Percentiles rank a stretch among this genome's conserved stretches.
phyloP scores from a whole-genome alignment of 1,140 invertebrate genomes.

The Drosophila ironensis region DNA sequence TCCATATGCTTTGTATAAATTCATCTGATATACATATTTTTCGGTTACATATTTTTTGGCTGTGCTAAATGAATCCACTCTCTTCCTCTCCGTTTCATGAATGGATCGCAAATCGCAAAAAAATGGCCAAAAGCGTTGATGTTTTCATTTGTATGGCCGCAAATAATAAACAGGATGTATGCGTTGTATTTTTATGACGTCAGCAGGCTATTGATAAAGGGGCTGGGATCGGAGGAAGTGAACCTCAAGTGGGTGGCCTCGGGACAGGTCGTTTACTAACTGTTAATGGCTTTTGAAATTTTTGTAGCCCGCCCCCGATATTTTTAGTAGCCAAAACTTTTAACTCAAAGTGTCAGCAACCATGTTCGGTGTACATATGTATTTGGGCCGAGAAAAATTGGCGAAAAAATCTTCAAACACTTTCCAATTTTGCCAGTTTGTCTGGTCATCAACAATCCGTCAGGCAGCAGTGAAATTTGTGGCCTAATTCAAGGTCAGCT shows the following conservation, averaged over 20 bases:
- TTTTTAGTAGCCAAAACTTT: conserved; percentile 5
- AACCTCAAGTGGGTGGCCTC: conserved; percentile 10
- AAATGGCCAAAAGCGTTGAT: conserved; percentile 9
- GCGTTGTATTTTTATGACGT: conserved; percentile 32
- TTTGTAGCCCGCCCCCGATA: background rate
- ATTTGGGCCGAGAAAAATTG: background rate
- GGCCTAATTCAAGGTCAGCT: conserved; percentile 32
- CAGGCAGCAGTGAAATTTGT: background rate
- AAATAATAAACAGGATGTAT: conserved; percentile 74
- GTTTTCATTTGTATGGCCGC: conserved; percentile 16
- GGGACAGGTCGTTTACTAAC: background rate
- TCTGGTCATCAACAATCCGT: conserved; percentile 35
- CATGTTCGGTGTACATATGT: conserved; percentile 6
- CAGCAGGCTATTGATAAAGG: conserved; percentile 41
- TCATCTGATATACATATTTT: conserved; percentile 27
- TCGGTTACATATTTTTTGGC: conserved; percentile 41
- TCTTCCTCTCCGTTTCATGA: conserved; percentile 56
- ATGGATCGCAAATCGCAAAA: conserved; percentile 50
- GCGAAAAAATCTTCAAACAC: background rate
- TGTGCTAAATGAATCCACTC: conserved; percentile 13
- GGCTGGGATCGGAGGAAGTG: conserved; percentile 8
- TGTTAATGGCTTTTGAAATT: conserved; percentile 14
- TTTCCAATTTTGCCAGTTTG: conserved; percentile 23
- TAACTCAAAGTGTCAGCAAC: conserved; percentile 22
- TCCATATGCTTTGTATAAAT: conserved; percentile 48